A percentile compares a stretch with the other conserved stretches of the same genome.
phyloP scores from a whole-genome alignment of 2,797 vertebrate species.

The Chromis chromis region DNA sequence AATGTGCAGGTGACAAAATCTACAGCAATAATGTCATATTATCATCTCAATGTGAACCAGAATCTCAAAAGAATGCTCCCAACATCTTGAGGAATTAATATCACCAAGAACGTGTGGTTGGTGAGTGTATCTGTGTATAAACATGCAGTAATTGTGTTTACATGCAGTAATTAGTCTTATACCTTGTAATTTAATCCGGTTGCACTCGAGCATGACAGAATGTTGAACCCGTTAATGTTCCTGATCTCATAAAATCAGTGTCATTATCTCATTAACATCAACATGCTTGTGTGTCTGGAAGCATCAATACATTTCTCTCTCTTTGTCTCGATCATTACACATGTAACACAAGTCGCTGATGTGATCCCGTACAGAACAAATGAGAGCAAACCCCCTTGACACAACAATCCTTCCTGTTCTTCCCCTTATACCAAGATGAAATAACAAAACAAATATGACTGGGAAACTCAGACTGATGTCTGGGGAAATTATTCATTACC shows the following conservation, averaged over 20 bases:
- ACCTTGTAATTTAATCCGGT: not conserved
- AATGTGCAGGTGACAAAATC: not conserved
- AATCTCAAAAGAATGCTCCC: not conserved
- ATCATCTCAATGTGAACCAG: not conserved
- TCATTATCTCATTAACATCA: slow-evolving; percentile 1
- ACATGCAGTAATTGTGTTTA: not conserved
- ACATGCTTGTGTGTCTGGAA: not conserved
- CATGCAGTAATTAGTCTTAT: not conserved
- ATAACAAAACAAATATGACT: slow-evolving; percentile 49
- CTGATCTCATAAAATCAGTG: not conserved
- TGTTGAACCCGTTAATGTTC: not conserved
- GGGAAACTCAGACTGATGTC: slow-evolving; percentile 36
- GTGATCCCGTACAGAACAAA: slow-evolving; percentile 29
- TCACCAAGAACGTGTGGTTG: not conserved
- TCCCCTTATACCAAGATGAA: slow-evolving; percentile 27
- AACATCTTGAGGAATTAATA: not conserved
- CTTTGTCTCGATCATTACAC: slow-evolving; percentile 13
- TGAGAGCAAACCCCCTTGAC: slow-evolving; percentile 30
- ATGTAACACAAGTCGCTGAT: slow-evolving; percentile 19
- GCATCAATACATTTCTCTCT: not conserved
- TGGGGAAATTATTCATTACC: slow-evolving; percentile 56
- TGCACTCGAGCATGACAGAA: not conserved
- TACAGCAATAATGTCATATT: not conserved
- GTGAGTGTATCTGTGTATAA: not conserved
- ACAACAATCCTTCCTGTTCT: slow-evolving; percentile 10